Evolutionary conservation across 1,140 invertebrate species (phyloP), one percentile per base, ranked within the genome.

Genomic region (Drosophila truncata): DNA sequence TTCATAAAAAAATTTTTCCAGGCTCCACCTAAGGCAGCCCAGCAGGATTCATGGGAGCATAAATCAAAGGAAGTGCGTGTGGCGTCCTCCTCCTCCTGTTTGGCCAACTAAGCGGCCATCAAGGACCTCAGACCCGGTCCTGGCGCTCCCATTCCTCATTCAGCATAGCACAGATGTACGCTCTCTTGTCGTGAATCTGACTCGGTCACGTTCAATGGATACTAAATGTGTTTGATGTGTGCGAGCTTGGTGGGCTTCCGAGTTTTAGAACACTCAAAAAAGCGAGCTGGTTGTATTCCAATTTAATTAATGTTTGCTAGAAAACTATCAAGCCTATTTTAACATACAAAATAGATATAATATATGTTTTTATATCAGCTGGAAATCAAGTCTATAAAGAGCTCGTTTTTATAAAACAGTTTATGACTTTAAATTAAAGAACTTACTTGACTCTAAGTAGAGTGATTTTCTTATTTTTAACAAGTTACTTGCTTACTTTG

Each of bases 1-100:
- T 88, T 87, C 77, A 87, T 87, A 71, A 88, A 87, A 88, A 80
- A 31, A 31, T 86, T 64, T 58, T 72, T 80, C 31, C 39, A 33
- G 62, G 42, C 35, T 47, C 37, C 18, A 35, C 27, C 39, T 33
- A 59, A 55, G 58, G 69, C 71, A 60, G 50, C 62, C 59, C 59
- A 66, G 46, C 42, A 79, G 69, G 59, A 79, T 63, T 79, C 61
- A 57, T 54, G 47, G 33, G 49, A 52, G 72, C 47, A 61, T 69
- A 61, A 78, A 78, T 78, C 74, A 78, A 55, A 58, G 64, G 67
- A 80, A 62, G 62, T 75, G 74, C 61, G 69, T 75, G 46, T 49
- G 73, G 16, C 27, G 9, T 14, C 16, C 27, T n/a, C 16, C 27
- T 47, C 77, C 60, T 44, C 14, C 55, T 33, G 55, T 63, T 81